These are phyloP conservation scores for Ginglymostoma cirratum DNA, from an alignment of 2,113 vertebrate species.

Conservation along the genomic window DNA sequence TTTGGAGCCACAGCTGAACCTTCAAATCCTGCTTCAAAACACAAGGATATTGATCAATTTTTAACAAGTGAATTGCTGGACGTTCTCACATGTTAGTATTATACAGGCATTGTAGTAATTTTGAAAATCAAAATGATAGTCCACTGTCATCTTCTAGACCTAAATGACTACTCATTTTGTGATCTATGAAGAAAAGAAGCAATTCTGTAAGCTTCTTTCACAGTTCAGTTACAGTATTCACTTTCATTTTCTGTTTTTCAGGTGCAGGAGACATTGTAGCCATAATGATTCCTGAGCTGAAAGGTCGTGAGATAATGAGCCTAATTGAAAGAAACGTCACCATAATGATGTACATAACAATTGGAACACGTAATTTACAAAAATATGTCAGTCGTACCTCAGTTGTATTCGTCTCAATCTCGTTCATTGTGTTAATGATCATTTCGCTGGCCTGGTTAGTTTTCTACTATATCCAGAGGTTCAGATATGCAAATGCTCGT, in stretches of 20 bases:
- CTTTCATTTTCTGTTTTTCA: constrained; percentile 43
- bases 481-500: constrained; percentile 89
- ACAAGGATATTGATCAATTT: background rate
- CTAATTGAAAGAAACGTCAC: constrained; percentile 75
- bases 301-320: constrained; percentile 80
- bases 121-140: constrained; percentile 13
- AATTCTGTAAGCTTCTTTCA: constrained; percentile 10
- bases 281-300: constrained; percentile 93
- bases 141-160: background rate
- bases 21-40: background rate
- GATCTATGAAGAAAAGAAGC: background rate
- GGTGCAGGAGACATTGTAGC: constrained; percentile 84
- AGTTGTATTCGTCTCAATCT: constrained; percentile 97
- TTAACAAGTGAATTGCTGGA: background rate
- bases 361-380: constrained; percentile 94
- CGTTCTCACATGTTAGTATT: background rate
- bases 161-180: background rate
- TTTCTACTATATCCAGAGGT: constrained; percentile 98
- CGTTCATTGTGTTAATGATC: constrained; percentile 98
- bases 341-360: constrained; percentile 83
- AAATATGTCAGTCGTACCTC: constrained; percentile 97
- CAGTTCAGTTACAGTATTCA: constrained; percentile 6
- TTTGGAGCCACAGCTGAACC: background rate
- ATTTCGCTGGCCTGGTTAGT: constrained; percentile 96
- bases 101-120: background rate